Base-by-base conservation (phyloP, 1,140 invertebrate genomes). In the Aethina tumida region DNA sequence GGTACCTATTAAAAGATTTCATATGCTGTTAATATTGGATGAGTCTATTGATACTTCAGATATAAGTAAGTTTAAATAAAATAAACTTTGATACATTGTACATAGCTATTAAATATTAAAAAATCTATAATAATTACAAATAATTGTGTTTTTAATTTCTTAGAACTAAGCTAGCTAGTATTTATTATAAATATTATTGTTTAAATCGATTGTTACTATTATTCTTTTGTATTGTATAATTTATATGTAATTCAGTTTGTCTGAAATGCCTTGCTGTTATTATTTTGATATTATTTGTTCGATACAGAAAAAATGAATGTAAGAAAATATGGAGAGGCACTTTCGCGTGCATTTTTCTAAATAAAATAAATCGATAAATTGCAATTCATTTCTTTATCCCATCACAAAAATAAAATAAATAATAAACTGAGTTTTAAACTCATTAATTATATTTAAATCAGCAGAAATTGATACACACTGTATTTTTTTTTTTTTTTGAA, bases 21-120 rank as follows among this genome's bases (percentile, higher is more conserved):
- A 44, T 33, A 56, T 43, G 41, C 47, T 53, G 49, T 55, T 50
- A 43, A 51, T 49, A 47, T 47, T 47, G 41, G 47, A 45, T 47
- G 46, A 53, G 46, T 56, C 44, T 53, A 52, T 49, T 47, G 38
- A 54, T 45, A 50, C 45, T 56, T 53, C 45, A 50, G 42, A 45
- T 41, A 43, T 40, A 43, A 45, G 33, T 48, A 49, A 46, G 37
- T 39, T 50, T 46, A 47, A 49, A 48, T 40, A 53, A 41, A 50
- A 40, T 49, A 45, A 42, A 43, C 46, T 54, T 57, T 54, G 48
- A 50, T 56, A 59, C 47, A 45, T 50, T 56, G 52, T 58, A 58
- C 41, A 56, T 55, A 58, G 44, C 46, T 52, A 51, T 48, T 39
- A 43, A 34, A 43, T 31, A 42, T 33, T 31, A 38, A 42, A 42